These are phyloP conservation scores for Drosophila monieri DNA, from an alignment of 2,888 invertebrate species.

Conservation along the genomic window DNA sequence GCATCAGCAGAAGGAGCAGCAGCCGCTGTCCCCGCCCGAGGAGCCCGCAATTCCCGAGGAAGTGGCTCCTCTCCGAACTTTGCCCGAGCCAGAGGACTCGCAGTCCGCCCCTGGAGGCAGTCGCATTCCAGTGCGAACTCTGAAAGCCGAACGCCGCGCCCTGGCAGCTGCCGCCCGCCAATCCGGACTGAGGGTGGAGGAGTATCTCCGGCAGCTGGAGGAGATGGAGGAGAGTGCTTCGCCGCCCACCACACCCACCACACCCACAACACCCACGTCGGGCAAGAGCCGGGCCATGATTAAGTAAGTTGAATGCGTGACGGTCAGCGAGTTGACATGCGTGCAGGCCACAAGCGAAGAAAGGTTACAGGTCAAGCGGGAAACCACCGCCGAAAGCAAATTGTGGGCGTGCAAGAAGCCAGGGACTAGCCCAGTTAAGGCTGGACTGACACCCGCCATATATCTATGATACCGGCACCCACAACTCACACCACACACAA, in stretches of 20 bases:
- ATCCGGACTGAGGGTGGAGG: conserved; percentile 62
- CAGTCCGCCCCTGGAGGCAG: conserved; percentile 65
- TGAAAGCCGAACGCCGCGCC: conserved; percentile 82
- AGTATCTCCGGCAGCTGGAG: conserved; percentile 57
- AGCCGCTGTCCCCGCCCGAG: conserved; percentile 44
- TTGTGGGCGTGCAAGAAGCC: conserved; percentile 42
- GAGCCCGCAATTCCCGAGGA: conserved; percentile 60
- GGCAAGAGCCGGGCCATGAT: conserved; percentile 73
- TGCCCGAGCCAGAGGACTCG: conserved; percentile 5
- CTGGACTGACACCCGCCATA: conserved; percentile 19
- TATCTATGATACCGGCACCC: conserved; percentile 7
- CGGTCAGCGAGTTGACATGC: conserved; percentile 61
- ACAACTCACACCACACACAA: conserved; percentile 37
- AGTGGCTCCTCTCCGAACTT: conserved; percentile 13
- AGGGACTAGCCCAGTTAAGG: conserved; percentile 34
- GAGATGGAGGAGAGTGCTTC: conserved; percentile 26
- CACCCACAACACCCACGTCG: conserved; percentile 29
- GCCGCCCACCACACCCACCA: conserved; percentile 35
- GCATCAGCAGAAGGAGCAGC: conserved; percentile 54
- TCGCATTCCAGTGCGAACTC: conserved; percentile 83
- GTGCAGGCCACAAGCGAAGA: conserved; percentile 14
- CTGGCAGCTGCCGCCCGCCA: conserved; percentile 69
- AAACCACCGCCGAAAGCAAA: conserved; percentile 13
- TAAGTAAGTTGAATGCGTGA: conserved; percentile 77
- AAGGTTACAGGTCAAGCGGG: conserved; percentile 51